A percentile compares a stretch with the other conserved stretches of the same genome.
These are phyloP conservation scores for Phortica okadai DNA, from an alignment of 2,888 invertebrate genomes.

Conservation along the genomic window DNA sequence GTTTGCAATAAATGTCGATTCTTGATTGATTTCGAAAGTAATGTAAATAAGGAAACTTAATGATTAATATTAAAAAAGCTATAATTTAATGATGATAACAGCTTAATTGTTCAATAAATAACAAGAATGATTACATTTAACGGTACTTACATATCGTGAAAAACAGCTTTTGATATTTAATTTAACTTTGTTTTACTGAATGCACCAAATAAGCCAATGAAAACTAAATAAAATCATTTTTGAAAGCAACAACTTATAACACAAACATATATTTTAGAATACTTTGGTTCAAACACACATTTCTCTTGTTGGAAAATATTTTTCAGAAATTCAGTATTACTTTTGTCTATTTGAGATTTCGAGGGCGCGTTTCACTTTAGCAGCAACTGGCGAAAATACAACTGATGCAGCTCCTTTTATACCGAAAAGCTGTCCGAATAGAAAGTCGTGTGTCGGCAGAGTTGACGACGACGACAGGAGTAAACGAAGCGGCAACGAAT, in stretches of 20 bases:
- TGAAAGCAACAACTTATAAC: neutral
- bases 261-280: neutral
- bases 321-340: neutral
- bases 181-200: no score
- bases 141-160: slow-evolving; percentile 5
- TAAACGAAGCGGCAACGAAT: slow-evolving; percentile 13
- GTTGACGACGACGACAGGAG: slow-evolving; percentile 37
- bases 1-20: no score
- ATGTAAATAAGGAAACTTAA: no score
- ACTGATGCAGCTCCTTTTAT: slow-evolving; percentile 55
- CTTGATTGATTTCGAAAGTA: no score
- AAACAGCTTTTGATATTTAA: no score
- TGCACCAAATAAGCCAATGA: no score
- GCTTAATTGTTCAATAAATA: neutral
- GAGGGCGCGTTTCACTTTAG: slow-evolving; percentile 61
- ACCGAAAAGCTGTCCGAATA: slow-evolving; percentile 40
- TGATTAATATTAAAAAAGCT: no score
- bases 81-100: no score
- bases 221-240: neutral
- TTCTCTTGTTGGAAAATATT: neutral
- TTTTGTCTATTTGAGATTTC: slow-evolving; percentile 32
- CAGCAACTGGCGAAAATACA: slow-evolving; percentile 57
- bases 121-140: slow-evolving; percentile 46
- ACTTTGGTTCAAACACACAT: neutral
- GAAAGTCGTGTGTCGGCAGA: slow-evolving; percentile 32